These are phyloP conservation scores for Catharus bicknelli DNA, from an alignment of 2,113 vertebrate genomes.

Conservation along the genomic window DNA sequence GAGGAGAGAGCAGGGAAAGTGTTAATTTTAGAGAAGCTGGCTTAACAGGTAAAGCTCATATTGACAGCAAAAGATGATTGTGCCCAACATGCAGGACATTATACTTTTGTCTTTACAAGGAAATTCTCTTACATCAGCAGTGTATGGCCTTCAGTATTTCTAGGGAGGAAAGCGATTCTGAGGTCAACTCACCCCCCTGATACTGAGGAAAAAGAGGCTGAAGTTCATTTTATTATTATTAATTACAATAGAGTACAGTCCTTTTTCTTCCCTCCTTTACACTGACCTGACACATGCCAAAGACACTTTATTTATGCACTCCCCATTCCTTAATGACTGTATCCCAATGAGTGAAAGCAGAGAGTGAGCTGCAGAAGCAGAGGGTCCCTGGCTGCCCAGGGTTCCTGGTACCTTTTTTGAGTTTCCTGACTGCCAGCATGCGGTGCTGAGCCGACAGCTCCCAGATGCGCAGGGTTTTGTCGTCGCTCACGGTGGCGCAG, in stretches of 20 bases:
- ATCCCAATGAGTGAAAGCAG: not conserved
- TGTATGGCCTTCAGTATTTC: not conserved
- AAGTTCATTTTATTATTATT: not conserved
- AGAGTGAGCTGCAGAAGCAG: not conserved
- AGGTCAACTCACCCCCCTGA: not conserved
- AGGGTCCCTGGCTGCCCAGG: not conserved
- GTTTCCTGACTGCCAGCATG: conserved; percentile 96
- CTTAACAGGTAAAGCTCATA: not conserved
- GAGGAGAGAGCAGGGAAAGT: conserved; percentile 23
- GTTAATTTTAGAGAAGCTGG: not conserved
- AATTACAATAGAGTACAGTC: conserved; percentile 6
- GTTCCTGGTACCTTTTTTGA: conserved; percentile 75
- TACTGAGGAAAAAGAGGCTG: not conserved
- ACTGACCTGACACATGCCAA: conserved; percentile 23
- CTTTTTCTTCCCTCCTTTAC: not conserved
- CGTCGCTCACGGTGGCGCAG: conserved; percentile 95
- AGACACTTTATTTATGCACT: not conserved
- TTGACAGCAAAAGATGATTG: not conserved
- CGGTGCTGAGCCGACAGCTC: conserved; percentile 94
- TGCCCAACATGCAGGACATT: not conserved
- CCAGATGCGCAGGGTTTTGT: conserved; percentile 96
- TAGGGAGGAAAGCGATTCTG: not conserved
- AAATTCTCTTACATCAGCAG: not conserved
- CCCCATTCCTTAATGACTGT: not conserved
- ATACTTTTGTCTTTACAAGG: not conserved